A percentile compares a stretch with the other conserved stretches of the same genome.
Evolutionary conservation across 2,113 vertebrate species (phyloP).

Genomic region (Crypturellus undulatus): DNA sequence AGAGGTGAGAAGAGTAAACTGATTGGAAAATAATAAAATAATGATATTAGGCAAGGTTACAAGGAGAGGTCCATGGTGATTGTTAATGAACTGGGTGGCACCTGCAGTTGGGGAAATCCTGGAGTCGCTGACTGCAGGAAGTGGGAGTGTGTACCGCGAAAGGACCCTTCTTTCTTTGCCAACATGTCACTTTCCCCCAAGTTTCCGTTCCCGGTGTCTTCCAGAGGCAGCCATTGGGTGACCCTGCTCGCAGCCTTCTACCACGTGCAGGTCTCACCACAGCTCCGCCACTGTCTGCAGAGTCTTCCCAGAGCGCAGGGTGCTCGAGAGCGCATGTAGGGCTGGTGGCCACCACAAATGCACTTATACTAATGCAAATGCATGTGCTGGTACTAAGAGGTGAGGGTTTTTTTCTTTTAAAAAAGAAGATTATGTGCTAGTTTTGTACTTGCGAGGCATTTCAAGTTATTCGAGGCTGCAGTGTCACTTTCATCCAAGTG

Average conservation of each 20-base stretch:
- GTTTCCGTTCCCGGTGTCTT: neutral
- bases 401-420: neutral
- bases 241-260: neutral
- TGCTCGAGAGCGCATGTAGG: neutral
- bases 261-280: no score
- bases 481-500: slow-evolving; percentile 35
- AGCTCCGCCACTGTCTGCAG: no score
- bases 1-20: slow-evolving; percentile 26
- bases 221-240: neutral
- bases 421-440: neutral
- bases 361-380: fast-evolving
- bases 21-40: slow-evolving; percentile 36
- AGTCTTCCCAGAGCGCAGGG: neutral
- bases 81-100: slow-evolving; percentile 14
- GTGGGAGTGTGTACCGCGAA: neutral
- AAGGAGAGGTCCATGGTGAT: slow-evolving; percentile 8
- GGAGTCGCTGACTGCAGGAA: neutral
- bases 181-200: neutral
- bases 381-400: neutral
- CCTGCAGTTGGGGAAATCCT: neutral
- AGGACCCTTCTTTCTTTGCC: neutral
- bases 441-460: neutral
- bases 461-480: neutral
- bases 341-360: neutral
- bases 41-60: slow-evolving; percentile 36